phyloP scores from a whole-genome alignment of 2,797 vertebrate genomes.

The Gobionotothen gibberifrons region DNA sequence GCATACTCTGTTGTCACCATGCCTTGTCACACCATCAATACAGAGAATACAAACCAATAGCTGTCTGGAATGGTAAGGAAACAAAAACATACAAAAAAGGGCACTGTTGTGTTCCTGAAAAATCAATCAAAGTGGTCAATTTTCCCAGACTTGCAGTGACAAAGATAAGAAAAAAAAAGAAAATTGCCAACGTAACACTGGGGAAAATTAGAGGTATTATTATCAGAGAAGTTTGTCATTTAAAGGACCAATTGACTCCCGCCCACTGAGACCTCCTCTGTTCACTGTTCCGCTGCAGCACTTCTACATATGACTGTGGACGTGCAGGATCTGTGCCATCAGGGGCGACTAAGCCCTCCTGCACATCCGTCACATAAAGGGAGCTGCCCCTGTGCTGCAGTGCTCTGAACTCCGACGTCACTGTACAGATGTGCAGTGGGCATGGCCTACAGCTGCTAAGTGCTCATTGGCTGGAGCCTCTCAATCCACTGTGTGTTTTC shows the following conservation, averaged over 20 bases:
- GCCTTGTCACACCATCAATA: background rate
- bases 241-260: background rate
- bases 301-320: background rate
- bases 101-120: background rate
- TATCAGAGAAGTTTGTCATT: background rate
- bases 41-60: background rate
- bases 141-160: background rate
- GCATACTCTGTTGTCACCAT: no score
- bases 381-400: slow-evolving; percentile 38
- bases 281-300: background rate
- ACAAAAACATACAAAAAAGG: background rate
- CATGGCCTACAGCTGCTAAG: slow-evolving; percentile 43
- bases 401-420: slow-evolving; percentile 59
- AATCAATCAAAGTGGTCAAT: background rate
- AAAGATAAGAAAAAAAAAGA: background rate
- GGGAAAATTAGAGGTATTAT: background rate
- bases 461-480: slow-evolving; percentile 63
- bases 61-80: background rate
- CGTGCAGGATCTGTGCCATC: slow-evolving; percentile 32
- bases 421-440: slow-evolving; percentile 71
- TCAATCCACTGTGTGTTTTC: slow-evolving; percentile 51
- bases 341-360: slow-evolving; percentile 21
- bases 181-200: background rate
- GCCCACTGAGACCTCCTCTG: background rate
- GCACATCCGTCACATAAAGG: slow-evolving; percentile 47